Evolutionary conservation across 2,797 vertebrate species (phyloP), one percentile per base, ranked within the genome.

Genomic region (Pseudomugil tenellus): DNA sequence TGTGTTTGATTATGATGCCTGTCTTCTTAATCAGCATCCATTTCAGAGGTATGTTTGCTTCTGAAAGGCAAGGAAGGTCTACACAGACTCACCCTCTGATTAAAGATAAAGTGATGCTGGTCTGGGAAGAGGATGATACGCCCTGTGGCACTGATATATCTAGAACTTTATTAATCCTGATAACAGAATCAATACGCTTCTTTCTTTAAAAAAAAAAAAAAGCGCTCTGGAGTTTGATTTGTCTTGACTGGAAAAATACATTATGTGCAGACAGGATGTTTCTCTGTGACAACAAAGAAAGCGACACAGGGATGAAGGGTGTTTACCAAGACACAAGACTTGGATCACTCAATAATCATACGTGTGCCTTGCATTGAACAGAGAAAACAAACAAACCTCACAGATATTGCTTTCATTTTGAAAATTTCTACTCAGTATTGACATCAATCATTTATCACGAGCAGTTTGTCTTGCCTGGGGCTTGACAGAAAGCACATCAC

Each of bases 111-210:
- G 35, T 41, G 32, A 70, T 69, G 23, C 52, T 53, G 48, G 48
- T 32, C 71, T 63, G 41, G 43, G 35, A 14, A 12, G 32, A 37
- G 57, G 43, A 58, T 23, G 60, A 77, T 58, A 52, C 26, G 62
- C 55, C 11, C 32, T 25, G 21, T 7, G 6, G 19, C 5, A 12
- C 61, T 37, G 60, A 79, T 80, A 72, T 25, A 58, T 67, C 70
- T 65, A 57, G 0, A 80, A 74, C 79, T 77, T 86, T 90, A 91
- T 91, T 89, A 89, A 85, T 77, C 72, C 62, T 74, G 89, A 90
- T 90, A 90, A 86, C 76, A 70, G 52, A 83, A 80, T 87, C 74
- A 85, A 90, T 87, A 83, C 70, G 53, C 63, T 74, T 64, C 58
- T 52, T 55, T 69, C 76, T 72, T 65, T 29, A 39, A 67, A 32